phyloP scores from a whole-genome alignment of 92 coral and sea anemone species.

The Epizoanthus ramosus region DNA sequence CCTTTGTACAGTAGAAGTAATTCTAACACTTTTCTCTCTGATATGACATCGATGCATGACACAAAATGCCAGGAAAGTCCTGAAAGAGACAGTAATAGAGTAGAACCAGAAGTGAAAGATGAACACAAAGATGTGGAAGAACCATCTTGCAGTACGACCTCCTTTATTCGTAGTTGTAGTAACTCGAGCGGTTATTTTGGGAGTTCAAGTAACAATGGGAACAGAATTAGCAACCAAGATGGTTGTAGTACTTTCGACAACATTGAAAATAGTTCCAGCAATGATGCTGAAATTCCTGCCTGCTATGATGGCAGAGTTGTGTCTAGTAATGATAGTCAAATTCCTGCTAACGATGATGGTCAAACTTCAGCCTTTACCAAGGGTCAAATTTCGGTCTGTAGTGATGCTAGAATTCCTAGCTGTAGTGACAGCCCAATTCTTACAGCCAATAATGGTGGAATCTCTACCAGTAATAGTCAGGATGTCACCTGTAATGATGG shows the following conservation, averaged over 20 bases:
- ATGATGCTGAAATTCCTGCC: not conserved
- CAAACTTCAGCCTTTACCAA: too few relatives aligned
- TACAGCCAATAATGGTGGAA: too few relatives aligned
- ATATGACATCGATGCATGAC: too few relatives aligned
- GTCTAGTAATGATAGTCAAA: too few relatives aligned
- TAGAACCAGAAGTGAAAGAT: not conserved
- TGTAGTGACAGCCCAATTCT: too few relatives aligned
- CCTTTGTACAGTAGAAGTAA: conserved; percentile 3
- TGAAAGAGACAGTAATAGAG: not conserved
- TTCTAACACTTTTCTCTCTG: not conserved
- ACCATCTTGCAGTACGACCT: not conserved
- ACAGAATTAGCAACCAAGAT: conserved; percentile 1
- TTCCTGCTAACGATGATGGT: too few relatives aligned
- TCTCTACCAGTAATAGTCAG: too few relatives aligned
- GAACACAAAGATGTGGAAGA: not conserved
- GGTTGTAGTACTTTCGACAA: not conserved
- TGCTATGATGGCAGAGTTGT: not conserved
- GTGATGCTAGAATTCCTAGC: too few relatives aligned
- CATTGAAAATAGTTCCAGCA: not conserved
- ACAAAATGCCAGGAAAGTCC: not conserved
- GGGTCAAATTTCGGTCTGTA: too few relatives aligned
- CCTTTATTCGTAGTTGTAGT: not conserved
- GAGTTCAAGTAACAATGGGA: not conserved
- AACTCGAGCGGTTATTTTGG: not conserved
- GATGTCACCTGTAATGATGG: too few relatives aligned